Evolutionary conservation across 1,140 invertebrate species (phyloP), one percentile per base, ranked within the genome.

Genomic region (Cydia fagiglandana): DNA sequence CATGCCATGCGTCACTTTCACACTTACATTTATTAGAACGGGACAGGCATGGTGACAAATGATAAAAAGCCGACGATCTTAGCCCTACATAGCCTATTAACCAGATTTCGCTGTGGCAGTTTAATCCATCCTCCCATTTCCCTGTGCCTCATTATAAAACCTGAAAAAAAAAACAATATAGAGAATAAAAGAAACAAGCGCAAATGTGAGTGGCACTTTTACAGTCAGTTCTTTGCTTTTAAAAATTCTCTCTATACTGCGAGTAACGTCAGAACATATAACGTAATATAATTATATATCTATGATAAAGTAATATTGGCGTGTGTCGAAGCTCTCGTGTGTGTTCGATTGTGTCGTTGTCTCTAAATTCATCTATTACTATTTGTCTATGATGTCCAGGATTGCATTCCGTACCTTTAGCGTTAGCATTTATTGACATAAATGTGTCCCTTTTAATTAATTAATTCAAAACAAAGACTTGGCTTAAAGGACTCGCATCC

Each of bases 301-400:
- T 70, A 70, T 70, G 34, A 50, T 30, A 15, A 80, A 81, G 61
- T 64, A 80, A 81, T 81, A 81, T 73, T 80, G 81, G 80, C 78
- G 80, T 86, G 84, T 86, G 64, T 77, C 74, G 77, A 85, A 86
- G 85, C 85, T 86, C 85, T 85, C 79, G 81, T 83, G 81, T 84
- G 45, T 64, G 80, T 83, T 83, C 84, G 80, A 73, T 80, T 77
- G 81, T 86, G 82, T 86, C 82, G 85, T 86, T 84, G 83, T 84
- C 82, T 86, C 81, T 81, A 79, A 82, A 79, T 66, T 79, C 61
- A 41, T 81, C 77, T 81, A 79, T 61, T 75, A 28, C 74, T 75
- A 76, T 76, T 34, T 73, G 38, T 70, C 6, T 53, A 56, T 76
- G 34, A 15, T 68, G n/a, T 68, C 20, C 64, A 28, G 3, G 15